Base-by-base conservation (phyloP, 2,888 invertebrate species). In the Synanthedon tipuliformis region DNA sequence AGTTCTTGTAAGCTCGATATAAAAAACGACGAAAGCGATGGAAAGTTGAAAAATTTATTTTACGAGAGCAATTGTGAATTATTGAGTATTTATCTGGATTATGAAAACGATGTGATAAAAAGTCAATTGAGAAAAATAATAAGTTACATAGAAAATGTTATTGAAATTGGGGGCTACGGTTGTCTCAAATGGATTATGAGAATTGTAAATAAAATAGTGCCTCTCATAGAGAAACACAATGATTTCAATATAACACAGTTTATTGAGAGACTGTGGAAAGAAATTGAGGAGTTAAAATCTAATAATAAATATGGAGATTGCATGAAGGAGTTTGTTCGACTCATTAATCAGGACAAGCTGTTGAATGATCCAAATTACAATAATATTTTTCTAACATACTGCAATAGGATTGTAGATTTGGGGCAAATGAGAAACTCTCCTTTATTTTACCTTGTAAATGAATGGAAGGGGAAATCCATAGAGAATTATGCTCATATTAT, bases 101-200 rank as follows among this genome's bases (percentile, higher is more conserved):
- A 63, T 40, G 52, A 65, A 12, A 41, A 55, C 51, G 51, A 54
- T 27, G 55, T 55, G 41, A 53, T 59, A 51, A 51, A 60, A 51
- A 53, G 41, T 51, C 53, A 66, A 64, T 34, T 66, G 3, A 55
- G 63, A 55, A 58, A 66, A 48, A 55, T 82, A 41, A 57, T 78
- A 49, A 57, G 65, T 52, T 81, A 69, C 57, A 61, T 82, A 53
- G 72, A 79, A 54, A 73, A 72, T 56, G 68, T 81, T 4, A 58
- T 79, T 45, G 84, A 88, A 62, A 77, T 81, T 62, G 89, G 89
- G 51, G 88, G 88, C 3, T 80, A 83, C 64, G 83, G 81, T 1
- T 86, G 85, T 54, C 57, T 89, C 1, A 73, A 75, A 64, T 79
- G 78, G 73, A 73, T 85, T 48, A 59, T 88, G 40, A 75, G 71